Evolutionary conservation across 2,888 invertebrate genomes (phyloP).

Genomic region (Cryptus viduatorius): DNA sequence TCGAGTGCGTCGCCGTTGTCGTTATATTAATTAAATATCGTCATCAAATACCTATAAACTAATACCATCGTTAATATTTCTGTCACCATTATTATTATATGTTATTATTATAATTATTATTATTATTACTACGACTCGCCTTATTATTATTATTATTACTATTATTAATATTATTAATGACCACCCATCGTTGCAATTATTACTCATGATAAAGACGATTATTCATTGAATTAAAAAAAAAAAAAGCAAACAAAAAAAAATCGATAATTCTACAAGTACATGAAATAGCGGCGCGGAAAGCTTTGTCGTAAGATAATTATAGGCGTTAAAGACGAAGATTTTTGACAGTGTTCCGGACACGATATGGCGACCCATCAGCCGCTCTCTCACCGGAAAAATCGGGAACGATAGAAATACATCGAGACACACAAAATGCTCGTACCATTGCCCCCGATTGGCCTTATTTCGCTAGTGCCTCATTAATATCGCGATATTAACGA

Average conservation of each 20-base stretch:
- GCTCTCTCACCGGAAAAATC: neutral
- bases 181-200: conserved; percentile 59
- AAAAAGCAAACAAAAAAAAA: neutral
- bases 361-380: conserved; percentile 8
- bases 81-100: conserved; percentile 70
- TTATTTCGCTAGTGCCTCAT: conserved; percentile 41
- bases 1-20: conserved; percentile 68
- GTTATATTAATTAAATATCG: conserved; percentile 68
- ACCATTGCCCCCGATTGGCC: conserved; percentile 31
- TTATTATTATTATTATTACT: conserved; percentile 70
- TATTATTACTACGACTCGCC: conserved; percentile 76
- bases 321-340: conserved; percentile 37
- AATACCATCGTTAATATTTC: conserved; percentile 60
- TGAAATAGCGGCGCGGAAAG: conserved; percentile 34
- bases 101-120: conserved; percentile 79
- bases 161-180: conserved; percentile 67
- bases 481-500: conserved; percentile 30
- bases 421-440: conserved; percentile 2
- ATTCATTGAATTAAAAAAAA: conserved; percentile 30
- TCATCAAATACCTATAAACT: conserved; percentile 67
- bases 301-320: conserved; percentile 51
- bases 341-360: conserved; percentile 39
- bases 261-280: conserved; percentile 32
- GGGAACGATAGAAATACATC: conserved; percentile 13
- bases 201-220: conserved; percentile 48